Conservation (phyloP, 2,113 vertebrate genomes). For the Chinchilla lanigera region DNA sequence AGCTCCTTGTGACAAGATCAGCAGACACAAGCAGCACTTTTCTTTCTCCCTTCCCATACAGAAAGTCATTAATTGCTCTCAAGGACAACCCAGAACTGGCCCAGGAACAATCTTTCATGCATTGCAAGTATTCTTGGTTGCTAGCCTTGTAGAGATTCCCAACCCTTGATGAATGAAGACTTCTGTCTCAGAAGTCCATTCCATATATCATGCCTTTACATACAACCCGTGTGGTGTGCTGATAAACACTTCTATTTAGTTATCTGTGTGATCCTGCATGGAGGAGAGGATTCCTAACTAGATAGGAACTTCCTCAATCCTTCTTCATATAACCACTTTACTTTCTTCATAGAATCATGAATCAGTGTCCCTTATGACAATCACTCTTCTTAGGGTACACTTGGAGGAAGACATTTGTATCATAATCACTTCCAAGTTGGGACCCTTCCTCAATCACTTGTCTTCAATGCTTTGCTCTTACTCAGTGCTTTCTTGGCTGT, state of each 20-base stretch:
- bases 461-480: not conserved
- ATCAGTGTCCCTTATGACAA: not conserved
- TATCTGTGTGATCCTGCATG: not conserved
- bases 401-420: not conserved
- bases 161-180: not conserved
- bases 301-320: too few species aligned
- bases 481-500: not conserved
- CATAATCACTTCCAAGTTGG: not conserved
- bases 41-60: not conserved
- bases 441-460: not conserved
- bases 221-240: not conserved
- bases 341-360: not conserved
- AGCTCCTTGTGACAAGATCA: not conserved
- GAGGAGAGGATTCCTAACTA: not conserved
- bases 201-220: not conserved
- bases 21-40: not conserved
- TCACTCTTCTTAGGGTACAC: not conserved
- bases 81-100: not conserved
- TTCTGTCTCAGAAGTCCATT: not conserved
- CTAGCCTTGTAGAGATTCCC: not conserved
- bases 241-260: not conserved
- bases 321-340: not conserved
- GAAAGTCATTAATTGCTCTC: slow-evolving; percentile 12
- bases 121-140: not conserved
- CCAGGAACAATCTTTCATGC: rapidly evolving